A percentile compares a stretch with the other conserved stretches of the same genome.
phyloP scores from a whole-genome alignment of 2,113 vertebrate species.

The Actinemys pallida region DNA sequence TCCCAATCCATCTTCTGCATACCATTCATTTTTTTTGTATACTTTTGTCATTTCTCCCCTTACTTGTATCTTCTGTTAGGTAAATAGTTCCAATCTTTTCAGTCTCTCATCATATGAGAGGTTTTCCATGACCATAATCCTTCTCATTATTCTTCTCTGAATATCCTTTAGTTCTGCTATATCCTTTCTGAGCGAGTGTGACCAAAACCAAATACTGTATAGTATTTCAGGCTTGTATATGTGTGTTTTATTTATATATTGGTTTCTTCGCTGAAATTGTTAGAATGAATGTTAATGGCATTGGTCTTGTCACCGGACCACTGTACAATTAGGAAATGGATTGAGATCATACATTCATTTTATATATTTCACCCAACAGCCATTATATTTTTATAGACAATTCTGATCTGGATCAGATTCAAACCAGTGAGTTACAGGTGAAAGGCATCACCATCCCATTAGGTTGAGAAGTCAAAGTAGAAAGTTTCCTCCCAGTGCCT shows the following conservation, averaged over 20 bases:
- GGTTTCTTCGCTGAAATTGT: neutral
- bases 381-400: neutral
- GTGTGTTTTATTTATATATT: too few relatives aligned
- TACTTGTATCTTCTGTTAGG: neutral
- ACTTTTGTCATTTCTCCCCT: neutral
- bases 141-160: too few relatives aligned
- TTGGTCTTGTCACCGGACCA: neutral
- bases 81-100: neutral
- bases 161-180: too few relatives aligned
- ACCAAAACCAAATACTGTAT: too few relatives aligned
- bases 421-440: neutral
- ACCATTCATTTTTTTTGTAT: neutral
- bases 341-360: neutral
- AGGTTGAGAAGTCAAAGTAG: neutral
- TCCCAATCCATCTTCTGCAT: neutral
- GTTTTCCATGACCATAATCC: neutral
- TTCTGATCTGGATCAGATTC: conserved; percentile 22
- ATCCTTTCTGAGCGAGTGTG: too few relatives aligned
- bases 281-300: neutral
- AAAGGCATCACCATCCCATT: neutral
- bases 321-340: neutral
- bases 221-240: too few relatives aligned
- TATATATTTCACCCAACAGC: neutral
- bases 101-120: neutral
- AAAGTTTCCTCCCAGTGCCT: neutral